Evolutionary conservation across 2,797 vertebrate species (phyloP).

Genomic region (Sphenopsis melanotis): DNA sequence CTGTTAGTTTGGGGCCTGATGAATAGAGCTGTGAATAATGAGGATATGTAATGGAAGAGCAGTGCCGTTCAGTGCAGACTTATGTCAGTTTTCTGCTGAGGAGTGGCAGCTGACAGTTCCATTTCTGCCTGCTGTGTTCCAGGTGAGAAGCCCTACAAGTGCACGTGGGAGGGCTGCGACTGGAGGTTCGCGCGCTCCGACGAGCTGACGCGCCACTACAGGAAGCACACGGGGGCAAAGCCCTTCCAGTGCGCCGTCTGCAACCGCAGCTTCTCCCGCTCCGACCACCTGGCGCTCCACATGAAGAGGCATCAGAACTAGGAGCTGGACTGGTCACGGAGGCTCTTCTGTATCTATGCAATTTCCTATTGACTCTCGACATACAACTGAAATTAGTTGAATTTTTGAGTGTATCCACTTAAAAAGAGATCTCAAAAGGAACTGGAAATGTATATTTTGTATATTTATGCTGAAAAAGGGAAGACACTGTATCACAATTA

Average conservation of each 20-base stretch:
- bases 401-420: conserved; percentile 50
- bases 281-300: conserved; percentile 96
- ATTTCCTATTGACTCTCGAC: conserved; percentile 32
- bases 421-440: conserved; percentile 44
- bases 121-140: background rate
- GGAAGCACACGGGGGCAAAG: conserved; percentile 96
- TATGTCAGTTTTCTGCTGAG: rapidly evolving
- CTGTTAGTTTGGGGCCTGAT: background rate
- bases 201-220: conserved; percentile 95
- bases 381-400: conserved; percentile 6
- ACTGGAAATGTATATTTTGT: conserved; percentile 84
- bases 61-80: rapidly evolving
- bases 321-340: background rate
- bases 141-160: conserved; percentile 98
- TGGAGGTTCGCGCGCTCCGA: conserved; percentile 97
- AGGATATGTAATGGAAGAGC: rapidly evolving
- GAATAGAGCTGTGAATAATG: background rate
- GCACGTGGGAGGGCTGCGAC: conserved; percentile 96
- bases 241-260: conserved; percentile 94
- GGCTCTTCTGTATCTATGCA: conserved; percentile 60
- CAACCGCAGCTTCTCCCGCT: conserved; percentile 94
- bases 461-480: conserved; percentile 78
- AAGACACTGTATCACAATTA: conserved; percentile 74
- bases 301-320: conserved; percentile 98
- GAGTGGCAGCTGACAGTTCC: background rate